Conservation (phyloP, 2,797 vertebrate species). For the Acanthurus lineatus region DNA sequence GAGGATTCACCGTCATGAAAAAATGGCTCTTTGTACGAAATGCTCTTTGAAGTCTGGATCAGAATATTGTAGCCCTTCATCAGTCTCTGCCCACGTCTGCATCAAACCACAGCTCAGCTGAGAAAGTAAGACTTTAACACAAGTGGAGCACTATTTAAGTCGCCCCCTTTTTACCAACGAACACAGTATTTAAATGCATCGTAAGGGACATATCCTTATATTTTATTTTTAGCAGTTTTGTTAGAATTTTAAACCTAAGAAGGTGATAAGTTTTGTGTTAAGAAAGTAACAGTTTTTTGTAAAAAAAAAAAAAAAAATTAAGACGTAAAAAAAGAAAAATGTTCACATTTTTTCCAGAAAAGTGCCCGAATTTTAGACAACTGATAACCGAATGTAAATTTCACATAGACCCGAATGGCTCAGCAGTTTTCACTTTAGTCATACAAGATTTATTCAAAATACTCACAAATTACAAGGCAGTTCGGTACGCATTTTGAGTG, state of each 20-base stretch:
- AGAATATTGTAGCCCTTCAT: slow-evolving; percentile 94
- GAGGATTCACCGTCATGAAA: slow-evolving; percentile 99
- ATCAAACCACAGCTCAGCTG: slow-evolving; percentile 82
- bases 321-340: slow-evolving; percentile 1
- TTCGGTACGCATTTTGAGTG: slow-evolving; percentile 84
- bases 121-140: slow-evolving; percentile 77
- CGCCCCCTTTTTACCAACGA: background rate
- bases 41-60: slow-evolving; percentile 97
- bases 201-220: background rate
- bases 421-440: slow-evolving; percentile 74
- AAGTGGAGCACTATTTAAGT: slow-evolving; percentile 40
- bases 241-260: background rate
- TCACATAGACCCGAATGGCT: slow-evolving; percentile 34
- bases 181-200: slow-evolving; percentile 8
- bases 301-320: slow-evolving; percentile 2
- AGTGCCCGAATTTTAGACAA: background rate
- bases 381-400: slow-evolving; percentile 1
- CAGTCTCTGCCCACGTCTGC: slow-evolving; percentile 90
- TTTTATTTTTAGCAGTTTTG: background rate
- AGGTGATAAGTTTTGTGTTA: background rate
- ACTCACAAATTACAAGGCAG: slow-evolving; percentile 88
- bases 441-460: slow-evolving; percentile 86
- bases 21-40: slow-evolving; percentile 96
- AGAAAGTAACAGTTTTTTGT: slow-evolving; percentile 15
- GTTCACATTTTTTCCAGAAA: background rate